These are phyloP conservation scores for Coregonus clupeaformis DNA, from an alignment of 2,113 vertebrate species.

Conservation along the genomic window DNA sequence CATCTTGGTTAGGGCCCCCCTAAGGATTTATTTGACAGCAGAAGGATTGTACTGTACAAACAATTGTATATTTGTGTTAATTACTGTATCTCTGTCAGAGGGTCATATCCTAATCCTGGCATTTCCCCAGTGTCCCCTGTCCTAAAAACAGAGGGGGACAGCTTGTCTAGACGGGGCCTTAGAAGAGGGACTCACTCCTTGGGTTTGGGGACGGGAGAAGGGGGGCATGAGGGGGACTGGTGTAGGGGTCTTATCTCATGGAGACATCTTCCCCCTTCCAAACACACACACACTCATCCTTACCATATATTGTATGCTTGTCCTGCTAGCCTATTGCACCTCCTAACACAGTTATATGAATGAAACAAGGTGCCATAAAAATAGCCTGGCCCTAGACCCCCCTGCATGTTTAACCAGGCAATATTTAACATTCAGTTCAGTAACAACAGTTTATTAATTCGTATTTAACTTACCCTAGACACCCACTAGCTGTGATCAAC, in stretches of 20 bases:
- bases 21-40: constrained; percentile 21
- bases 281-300: neutral
- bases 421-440: neutral
- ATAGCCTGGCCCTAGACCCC: neutral
- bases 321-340: neutral
- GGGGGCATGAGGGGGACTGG: neutral
- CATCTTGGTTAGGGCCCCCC: neutral
- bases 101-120: constrained; percentile 57
- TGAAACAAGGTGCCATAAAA: neutral
- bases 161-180: constrained; percentile 62
- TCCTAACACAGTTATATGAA: neutral
- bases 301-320: too few species aligned
- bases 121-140: constrained; percentile 27
- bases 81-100: neutral
- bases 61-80: neutral
- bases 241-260: neutral
- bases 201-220: neutral
- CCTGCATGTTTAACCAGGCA: neutral
- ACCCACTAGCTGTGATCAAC: neutral
- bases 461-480: neutral
- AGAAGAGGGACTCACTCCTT: constrained; percentile 37
- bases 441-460: neutral
- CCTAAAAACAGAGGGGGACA: constrained; percentile 59
- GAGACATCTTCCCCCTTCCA: neutral
- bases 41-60: neutral